A percentile compares a stretch with the other conserved stretches of the same genome.
Evolutionary conservation across 2,888 invertebrate species (phyloP).

Genomic region (Xanthia icteritia): DNA sequence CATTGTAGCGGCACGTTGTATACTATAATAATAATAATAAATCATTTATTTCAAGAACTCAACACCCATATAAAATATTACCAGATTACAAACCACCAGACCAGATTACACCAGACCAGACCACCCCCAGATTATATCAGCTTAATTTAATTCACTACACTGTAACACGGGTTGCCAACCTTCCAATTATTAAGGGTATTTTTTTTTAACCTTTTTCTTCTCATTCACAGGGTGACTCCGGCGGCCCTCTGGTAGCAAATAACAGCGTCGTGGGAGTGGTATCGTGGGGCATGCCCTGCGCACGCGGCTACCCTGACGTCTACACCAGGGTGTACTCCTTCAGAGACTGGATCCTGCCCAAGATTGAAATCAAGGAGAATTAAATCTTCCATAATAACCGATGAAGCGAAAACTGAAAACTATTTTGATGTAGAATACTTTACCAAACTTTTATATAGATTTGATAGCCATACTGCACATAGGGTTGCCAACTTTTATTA

Average conservation of each 20-base stretch:
- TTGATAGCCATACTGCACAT: neutral
- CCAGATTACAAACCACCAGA: too few species aligned
- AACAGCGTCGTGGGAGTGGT: conserved; percentile 85
- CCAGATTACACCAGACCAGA: too few species aligned
- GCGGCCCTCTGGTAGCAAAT: conserved; percentile 86
- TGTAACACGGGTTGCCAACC: too few species aligned
- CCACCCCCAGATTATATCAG: too few species aligned
- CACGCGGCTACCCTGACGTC: conserved; percentile 89
- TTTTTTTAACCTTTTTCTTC: neutral
- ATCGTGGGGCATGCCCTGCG: conserved; percentile 90
- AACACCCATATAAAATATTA: too few species aligned
- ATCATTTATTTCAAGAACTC: neutral
- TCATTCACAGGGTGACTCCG: conserved; percentile 88
- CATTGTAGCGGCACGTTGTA: too few species aligned
- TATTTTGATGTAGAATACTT: neutral
- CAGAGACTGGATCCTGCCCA: conserved; percentile 83
- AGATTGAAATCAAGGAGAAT: conserved; percentile 58
- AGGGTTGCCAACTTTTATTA: too few species aligned
- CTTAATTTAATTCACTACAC: too few species aligned
- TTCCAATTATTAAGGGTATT: neutral
- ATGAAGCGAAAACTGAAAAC: neutral
- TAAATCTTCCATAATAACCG: neutral
- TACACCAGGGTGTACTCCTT: conserved; percentile 87
- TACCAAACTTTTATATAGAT: neutral
- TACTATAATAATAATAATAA: neutral